phyloP scores from a whole-genome alignment of 2,888 invertebrate genomes.

The Plagiodera versicolora region DNA sequence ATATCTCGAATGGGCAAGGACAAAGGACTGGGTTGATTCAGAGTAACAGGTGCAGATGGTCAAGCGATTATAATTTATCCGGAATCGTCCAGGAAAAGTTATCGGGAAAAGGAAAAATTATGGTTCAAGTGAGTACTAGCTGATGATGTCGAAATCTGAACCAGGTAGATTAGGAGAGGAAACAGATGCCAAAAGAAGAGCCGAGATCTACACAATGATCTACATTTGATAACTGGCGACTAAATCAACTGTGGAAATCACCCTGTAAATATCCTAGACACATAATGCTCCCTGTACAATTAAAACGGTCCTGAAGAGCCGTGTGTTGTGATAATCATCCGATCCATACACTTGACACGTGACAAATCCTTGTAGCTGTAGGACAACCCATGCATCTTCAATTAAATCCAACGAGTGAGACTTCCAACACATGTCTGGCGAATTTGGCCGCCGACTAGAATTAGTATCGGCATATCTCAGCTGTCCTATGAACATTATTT shows the following conservation, averaged over 20 bases:
- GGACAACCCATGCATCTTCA: constrained; percentile 49
- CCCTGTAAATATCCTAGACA: no score
- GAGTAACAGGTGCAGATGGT: constrained; percentile 29
- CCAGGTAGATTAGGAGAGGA: no score
- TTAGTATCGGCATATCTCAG: constrained; percentile 56
- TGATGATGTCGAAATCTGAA: no score
- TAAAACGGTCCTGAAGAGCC: no score
- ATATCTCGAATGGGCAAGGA: constrained; percentile 8
- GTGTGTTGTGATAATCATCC: not conserved
- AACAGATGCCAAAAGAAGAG: no score
- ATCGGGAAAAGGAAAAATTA: no score
- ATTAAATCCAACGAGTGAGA: constrained; percentile 46
- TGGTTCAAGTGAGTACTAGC: no score
- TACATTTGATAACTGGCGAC: no score
- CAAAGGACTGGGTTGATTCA: constrained; percentile 11
- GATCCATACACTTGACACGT: constrained; percentile 4
- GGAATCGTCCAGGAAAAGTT: no score
- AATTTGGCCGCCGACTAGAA: constrained; percentile 55
- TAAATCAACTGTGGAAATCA: no score
- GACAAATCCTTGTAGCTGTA: constrained; percentile 36
- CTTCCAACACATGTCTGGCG: constrained; percentile 54
- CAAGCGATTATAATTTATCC: constrained; percentile 4
- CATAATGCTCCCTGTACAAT: no score
- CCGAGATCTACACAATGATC: no score
- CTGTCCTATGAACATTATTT: constrained; percentile 49